These are phyloP conservation scores for Ptychadena robeensis DNA, from an alignment of 2,797 vertebrate species.

Conservation along the genomic window DNA sequence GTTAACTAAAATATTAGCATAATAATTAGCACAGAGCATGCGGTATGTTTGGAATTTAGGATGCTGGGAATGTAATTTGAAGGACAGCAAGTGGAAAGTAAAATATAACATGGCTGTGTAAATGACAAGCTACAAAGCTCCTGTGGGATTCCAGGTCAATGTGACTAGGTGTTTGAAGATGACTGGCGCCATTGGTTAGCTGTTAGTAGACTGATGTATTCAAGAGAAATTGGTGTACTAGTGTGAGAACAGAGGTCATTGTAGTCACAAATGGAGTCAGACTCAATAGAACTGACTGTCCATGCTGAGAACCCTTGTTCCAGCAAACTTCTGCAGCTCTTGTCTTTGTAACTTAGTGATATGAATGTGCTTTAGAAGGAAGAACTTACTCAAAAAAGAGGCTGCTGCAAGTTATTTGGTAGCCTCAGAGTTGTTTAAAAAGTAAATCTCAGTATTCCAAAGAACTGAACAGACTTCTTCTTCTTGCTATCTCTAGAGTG, in stretches of 20 bases:
- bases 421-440: no score
- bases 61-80: constrained; percentile 19
- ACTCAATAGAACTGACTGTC: not conserved
- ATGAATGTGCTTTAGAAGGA: not conserved
- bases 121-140: constrained; percentile 3
- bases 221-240: not conserved
- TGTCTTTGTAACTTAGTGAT: not conserved
- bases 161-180: not conserved
- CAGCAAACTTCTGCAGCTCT: no score
- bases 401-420: no score
- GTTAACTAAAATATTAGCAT: constrained; percentile 55
- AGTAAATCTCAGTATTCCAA: no score
- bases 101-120: constrained; percentile 28
- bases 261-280: not conserved
- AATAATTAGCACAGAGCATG: constrained; percentile 45
- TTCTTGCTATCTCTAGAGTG: no score
- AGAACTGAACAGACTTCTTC: no score
- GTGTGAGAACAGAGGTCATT: not conserved
- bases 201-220: not conserved
- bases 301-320: not conserved
- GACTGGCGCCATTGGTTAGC: not conserved
- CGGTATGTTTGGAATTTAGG: constrained; percentile 12
- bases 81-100: constrained; percentile 20
- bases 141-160: not conserved
- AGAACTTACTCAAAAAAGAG: not conserved